Percentiles rank a stretch among this genome's conserved stretches.
These are phyloP conservation scores for Octodon degus DNA, from an alignment of 2,113 vertebrate genomes.

Conservation along the genomic window DNA sequence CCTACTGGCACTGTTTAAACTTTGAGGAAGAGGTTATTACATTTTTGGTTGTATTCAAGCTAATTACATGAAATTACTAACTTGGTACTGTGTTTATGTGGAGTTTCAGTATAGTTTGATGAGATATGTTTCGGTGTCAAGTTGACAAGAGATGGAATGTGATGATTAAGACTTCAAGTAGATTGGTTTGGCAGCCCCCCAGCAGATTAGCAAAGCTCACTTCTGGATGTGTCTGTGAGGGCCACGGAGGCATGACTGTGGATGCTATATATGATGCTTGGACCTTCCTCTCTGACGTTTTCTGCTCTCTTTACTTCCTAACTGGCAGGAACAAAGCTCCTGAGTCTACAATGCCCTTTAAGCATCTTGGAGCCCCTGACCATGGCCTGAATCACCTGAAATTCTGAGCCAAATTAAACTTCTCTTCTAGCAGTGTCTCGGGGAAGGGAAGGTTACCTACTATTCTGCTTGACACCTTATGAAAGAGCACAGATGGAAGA, in stretches of 20 bases:
- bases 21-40: neutral
- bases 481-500: neutral
- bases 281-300: neutral
- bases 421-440: neutral
- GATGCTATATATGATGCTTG: neutral
- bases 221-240: neutral
- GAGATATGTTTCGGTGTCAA: neutral
- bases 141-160: neutral
- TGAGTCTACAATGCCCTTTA: neutral
- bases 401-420: neutral
- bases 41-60: neutral
- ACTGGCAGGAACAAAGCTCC: no score
- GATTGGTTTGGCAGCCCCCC: neutral
- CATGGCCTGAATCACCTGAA: neutral
- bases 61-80: neutral
- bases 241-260: neutral
- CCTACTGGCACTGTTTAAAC: neutral
- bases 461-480: no score
- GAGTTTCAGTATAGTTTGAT: neutral
- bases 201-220: neutral
- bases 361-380: neutral
- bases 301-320: neutral
- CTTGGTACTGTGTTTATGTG: neutral
- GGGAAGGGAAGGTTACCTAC: neutral
- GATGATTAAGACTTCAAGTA: neutral